Evolutionary conservation across 1,140 invertebrate genomes (phyloP), one percentile per base, ranked within the genome.

Genomic region (Anagrus nilaparvatae): DNA sequence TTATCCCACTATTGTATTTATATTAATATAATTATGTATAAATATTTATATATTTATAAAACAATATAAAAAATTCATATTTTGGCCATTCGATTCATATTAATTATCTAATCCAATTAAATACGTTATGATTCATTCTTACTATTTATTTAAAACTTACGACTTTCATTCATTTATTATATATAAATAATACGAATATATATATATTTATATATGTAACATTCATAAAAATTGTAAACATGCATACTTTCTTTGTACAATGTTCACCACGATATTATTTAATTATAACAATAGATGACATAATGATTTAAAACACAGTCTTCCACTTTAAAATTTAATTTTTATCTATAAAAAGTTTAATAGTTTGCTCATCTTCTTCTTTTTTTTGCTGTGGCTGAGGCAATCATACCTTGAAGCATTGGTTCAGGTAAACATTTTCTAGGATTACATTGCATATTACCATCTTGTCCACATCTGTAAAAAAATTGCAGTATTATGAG

Each of bases 361-460:
- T 53, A 25, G 38, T 44, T 44, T 56, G 63, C 73, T 81, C 79
- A 81, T 79, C 82, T 83, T 61, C 82, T 77, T 55, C 82, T 76
- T 55, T 78, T 76, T 47, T 75, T 73, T 38, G 78, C 75, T 25
- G 78, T 78, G 30, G 78, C 80, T 18, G 78, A 78, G 45, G 81
- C 82, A 51, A 91, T 85, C 79, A 91, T 87, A 72, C 88, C 85
- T 58, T 83, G 75, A 46, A 93, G 66, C 76, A 89, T 84, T 36
- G 87, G 85, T 59, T 89, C 83, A 21, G 88, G 87, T 49, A 79
- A 82, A 60, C 89, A 94, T 40, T 80, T 74, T 63, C 80, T 80
- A 30, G 90, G 89, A 65, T 93, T 84, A 65, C 90, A 94, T 65
- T 90, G 82, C 87, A 94, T 92, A 65, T 89, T 83, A 52, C 88